Evolutionary conservation across 2,888 invertebrate species (phyloP).

Genomic region (Rotaria magnacalcarata): DNA sequence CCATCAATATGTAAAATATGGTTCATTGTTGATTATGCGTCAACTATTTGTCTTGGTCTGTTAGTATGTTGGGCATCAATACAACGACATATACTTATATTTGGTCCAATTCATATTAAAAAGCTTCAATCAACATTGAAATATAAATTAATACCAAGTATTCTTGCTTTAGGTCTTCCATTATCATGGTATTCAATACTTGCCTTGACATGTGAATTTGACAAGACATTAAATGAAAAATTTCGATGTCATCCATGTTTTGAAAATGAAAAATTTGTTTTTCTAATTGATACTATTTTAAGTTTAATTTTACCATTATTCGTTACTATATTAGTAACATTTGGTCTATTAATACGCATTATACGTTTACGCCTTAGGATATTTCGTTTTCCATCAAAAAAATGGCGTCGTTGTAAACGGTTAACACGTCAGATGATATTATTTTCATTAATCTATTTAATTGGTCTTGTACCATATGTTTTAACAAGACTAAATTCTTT

Average conservation of each 20-base stretch:
- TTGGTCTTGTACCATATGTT: constrained; percentile 21
- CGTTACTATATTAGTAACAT: background rate
- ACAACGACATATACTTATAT: constrained; percentile 21
- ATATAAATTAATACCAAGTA: constrained; percentile 1
- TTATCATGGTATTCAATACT: constrained; percentile 6
- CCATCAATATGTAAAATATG: background rate
- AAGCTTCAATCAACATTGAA: background rate
- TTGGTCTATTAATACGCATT: background rate
- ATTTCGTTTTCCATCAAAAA: background rate
- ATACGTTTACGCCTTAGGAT: background rate
- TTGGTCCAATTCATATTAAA: background rate
- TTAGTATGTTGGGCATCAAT: constrained; percentile 29
- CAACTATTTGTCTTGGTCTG: constrained; percentile 2
- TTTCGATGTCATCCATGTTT: constrained; percentile 19
- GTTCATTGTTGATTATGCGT: constrained; percentile 28
- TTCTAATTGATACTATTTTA: constrained; percentile 31
- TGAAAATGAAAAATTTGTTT: constrained; percentile 1
- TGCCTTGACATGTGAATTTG: background rate
- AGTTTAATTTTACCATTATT: constrained; percentile 17
- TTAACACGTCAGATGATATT: background rate
- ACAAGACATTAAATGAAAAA: background rate
- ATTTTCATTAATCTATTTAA: constrained; percentile 22
- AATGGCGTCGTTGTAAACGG: constrained; percentile 16
- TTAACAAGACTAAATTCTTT: background rate
- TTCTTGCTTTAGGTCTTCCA: background rate